Conservation (phyloP, 1,140 invertebrate genomes). For the Drosophila yakuba region DNA sequence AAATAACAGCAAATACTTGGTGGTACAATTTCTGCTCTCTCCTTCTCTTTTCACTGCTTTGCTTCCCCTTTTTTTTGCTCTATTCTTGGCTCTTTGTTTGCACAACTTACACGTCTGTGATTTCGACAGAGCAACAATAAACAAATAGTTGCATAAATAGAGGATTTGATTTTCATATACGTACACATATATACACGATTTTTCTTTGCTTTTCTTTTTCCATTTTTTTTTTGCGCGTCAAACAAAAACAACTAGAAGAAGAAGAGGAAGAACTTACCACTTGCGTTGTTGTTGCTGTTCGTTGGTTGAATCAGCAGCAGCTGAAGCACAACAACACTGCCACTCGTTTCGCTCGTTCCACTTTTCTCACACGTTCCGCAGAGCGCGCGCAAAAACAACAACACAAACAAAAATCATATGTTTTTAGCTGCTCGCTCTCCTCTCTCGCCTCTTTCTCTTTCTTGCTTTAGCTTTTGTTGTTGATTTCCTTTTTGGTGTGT, state of each 20-base stretch:
- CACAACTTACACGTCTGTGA: conserved; percentile 45
- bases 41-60: neutral
- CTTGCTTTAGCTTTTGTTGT: conserved; percentile 24
- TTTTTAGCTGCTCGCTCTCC: conserved; percentile 71
- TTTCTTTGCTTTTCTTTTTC: conserved; percentile 7
- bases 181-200: conserved; percentile 30
- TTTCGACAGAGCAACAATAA: conserved; percentile 28
- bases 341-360: conserved; percentile 40
- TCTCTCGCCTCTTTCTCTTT: neutral
- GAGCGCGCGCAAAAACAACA: conserved; percentile 65
- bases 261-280: conserved; percentile 47
- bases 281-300: conserved; percentile 45
- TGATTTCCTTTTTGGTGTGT: conserved; percentile 26
- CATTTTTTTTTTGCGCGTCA: conserved; percentile 42
- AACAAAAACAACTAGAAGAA: conserved; percentile 39
- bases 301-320: conserved; percentile 50
- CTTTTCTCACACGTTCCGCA: conserved; percentile 38
- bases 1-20: conserved; percentile 26
- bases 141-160: conserved; percentile 49
- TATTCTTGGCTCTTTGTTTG: conserved; percentile 46
- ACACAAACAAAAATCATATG: conserved; percentile 83
- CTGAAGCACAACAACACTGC: conserved; percentile 41
- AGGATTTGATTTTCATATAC: neutral
- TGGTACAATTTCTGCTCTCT: neutral
- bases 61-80: conserved; percentile 5